A percentile compares a stretch with the other conserved stretches of the same genome.
Conservation (phyloP, 2,113 vertebrate species). For the Amazona guildingii region DNA sequence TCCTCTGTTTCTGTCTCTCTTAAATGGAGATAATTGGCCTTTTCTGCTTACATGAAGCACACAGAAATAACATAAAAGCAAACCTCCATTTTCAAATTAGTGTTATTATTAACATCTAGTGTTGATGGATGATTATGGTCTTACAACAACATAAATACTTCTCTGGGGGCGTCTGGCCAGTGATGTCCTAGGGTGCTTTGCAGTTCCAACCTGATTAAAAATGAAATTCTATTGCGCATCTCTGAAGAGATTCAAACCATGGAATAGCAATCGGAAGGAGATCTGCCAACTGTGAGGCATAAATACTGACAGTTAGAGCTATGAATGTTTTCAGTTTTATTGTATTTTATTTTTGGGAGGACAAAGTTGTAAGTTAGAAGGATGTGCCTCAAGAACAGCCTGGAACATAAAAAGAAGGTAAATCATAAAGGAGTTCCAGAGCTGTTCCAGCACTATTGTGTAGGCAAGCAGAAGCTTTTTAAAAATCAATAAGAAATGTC, state of each 20-base stretch:
- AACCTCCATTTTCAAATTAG: neutral
- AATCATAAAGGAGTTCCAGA: neutral
- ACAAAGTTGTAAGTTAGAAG: conserved; percentile 18
- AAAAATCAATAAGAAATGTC: conserved; percentile 44
- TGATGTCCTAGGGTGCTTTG: neutral
- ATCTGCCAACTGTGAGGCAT: neutral
- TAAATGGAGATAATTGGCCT: neutral
- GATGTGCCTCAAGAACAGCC: neutral
- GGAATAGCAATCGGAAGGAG: neutral
- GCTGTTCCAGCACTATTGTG: neutral
- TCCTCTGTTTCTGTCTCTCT: neutral
- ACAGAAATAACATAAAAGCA: neutral
- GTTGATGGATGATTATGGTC: neutral
- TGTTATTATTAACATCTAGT: neutral
- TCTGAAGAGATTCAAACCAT: neutral
- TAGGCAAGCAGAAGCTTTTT: conserved; percentile 24
- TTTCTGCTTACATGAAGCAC: neutral
- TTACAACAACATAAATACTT: neutral
- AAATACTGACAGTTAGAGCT: neutral
- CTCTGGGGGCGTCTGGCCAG: neutral
- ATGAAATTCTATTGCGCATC: neutral
- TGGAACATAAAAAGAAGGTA: neutral
- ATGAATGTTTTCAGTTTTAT: neutral
- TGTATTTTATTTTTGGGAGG: neutral
- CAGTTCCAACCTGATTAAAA: conserved; percentile 3